Percentiles rank a stretch among this genome's conserved stretches.
Evolutionary conservation across 1,140 invertebrate species (phyloP).

Genomic region (Lepidostoma basale): DNA sequence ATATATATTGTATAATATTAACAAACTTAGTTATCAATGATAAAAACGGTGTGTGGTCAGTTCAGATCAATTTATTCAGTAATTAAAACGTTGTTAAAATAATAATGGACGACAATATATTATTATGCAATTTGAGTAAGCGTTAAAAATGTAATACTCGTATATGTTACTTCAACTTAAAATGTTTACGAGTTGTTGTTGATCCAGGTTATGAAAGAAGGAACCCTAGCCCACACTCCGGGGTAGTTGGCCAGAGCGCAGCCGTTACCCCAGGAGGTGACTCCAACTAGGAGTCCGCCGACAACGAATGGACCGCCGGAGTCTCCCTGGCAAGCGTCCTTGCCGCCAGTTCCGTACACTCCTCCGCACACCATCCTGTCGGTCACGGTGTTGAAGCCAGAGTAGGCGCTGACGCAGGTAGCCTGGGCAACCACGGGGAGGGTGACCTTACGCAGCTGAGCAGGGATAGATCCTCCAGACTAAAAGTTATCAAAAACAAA

Average conservation of each 20-base stretch:
- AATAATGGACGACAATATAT: too few relatives aligned
- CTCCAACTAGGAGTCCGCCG: constrained; percentile 61
- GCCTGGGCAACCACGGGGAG: constrained; percentile 52
- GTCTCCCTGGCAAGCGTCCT: constrained; percentile 59
- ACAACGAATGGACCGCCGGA: constrained; percentile 66
- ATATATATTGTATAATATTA: too few relatives aligned
- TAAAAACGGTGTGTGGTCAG: too few relatives aligned
- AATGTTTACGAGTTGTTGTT: not conserved
- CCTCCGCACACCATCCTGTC: constrained; percentile 76
- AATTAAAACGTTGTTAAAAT: too few relatives aligned
- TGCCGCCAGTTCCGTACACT: constrained; percentile 43
- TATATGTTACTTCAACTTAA: too few relatives aligned
- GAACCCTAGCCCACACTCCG: constrained; percentile 63
- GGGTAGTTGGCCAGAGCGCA: constrained; percentile 60
- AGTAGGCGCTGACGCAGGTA: constrained; percentile 50
- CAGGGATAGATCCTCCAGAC: constrained; percentile 40
- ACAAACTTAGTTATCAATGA: too few relatives aligned
- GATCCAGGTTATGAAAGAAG: constrained; percentile 38
- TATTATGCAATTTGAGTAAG: too few relatives aligned
- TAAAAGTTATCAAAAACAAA: not conserved
- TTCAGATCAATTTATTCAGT: too few relatives aligned
- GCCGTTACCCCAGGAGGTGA: constrained; percentile 58
- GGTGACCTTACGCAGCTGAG: constrained; percentile 51
- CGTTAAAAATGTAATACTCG: too few relatives aligned
- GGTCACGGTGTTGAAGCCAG: constrained; percentile 54